Percentiles rank a stretch among this genome's conserved stretches.
Conservation (phyloP, 2,888 invertebrate genomes). For the Meghimatium bilineatum region DNA sequence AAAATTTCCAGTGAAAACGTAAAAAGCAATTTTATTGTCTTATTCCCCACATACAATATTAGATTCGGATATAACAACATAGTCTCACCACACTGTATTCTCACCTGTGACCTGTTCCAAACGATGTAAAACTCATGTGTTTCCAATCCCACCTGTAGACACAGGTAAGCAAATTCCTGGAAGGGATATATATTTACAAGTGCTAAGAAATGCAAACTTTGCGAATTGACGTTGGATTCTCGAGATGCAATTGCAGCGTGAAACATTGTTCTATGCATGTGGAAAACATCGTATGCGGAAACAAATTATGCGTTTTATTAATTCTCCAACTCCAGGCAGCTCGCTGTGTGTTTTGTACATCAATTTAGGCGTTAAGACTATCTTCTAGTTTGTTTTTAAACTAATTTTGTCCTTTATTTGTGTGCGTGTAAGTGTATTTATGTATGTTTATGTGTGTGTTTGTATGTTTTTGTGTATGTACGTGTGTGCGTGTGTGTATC, state of each 20-base stretch:
- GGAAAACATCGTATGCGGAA: no score
- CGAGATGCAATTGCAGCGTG: no score
- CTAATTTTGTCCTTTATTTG: no score
- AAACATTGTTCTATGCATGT: no score
- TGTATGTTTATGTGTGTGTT: no score
- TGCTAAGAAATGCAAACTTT: not conserved
- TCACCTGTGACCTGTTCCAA: not conserved
- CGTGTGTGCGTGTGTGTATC: not conserved
- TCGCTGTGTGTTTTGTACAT: no score
- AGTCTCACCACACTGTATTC: not conserved
- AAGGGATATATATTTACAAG: not conserved
- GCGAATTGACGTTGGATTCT: not conserved
- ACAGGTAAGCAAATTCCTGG: not conserved
- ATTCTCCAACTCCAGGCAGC: no score
- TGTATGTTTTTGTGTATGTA: no score
- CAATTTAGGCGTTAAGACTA: no score
- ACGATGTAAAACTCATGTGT: not conserved
- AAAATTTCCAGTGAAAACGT: not conserved
- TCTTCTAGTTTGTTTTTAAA: no score
- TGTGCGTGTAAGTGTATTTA: no score
- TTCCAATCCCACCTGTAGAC: not conserved
- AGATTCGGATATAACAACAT: not conserved
- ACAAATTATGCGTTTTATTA: no score
- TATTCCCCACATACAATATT: not conserved
- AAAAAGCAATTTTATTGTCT: not conserved